Base-by-base conservation (phyloP, 2,797 vertebrate species). In the Sandelia bainsii region DNA sequence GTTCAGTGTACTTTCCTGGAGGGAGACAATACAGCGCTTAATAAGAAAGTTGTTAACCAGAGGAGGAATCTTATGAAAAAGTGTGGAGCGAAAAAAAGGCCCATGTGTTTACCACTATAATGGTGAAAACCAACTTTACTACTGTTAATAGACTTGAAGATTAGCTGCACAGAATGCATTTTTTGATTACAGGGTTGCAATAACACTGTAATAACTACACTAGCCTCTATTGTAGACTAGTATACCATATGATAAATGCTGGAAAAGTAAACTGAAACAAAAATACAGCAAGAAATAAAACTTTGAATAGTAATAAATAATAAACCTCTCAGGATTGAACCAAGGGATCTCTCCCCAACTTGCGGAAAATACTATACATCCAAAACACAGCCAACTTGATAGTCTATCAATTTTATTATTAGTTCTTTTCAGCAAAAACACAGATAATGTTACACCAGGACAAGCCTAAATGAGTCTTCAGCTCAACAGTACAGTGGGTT, bases 1-100 rank as follows among this genome's bases (percentile, higher is more conserved):
- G 73, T 62, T 64, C 12, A 9, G 6, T 20, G 45, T 25, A n/a
- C 56, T 77, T 73, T 42, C 75, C 80, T 71, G 42, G 14, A 19
- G 32, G 66, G 77, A 56, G 46, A 81, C 34, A 49, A 62, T 49
- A 40, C 62, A 51, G 44, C 51, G 34, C 19, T 50, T 76, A 62
- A 82, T 84, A 79, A 83, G 86, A 67, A 29, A 59, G 77, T 81
- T 66, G 69, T 63, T 87, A 81, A 77, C 54, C 66, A 71, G 40
- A 50, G 14, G 27, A 64, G 17, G 42, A 64, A 59, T 44, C 11
- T 40, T 34, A 39, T 80, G 50, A 72, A 72, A 66, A 48, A 39
- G 5, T 65, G n/a, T 1, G n/a, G 8, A 61, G 22, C 0, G 7
- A 53, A 20, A 34, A 49, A 20, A 68, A 67, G 65, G 37, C 46